phyloP scores from a whole-genome alignment of 2,888 invertebrate genomes.

The Plebejus argus region DNA sequence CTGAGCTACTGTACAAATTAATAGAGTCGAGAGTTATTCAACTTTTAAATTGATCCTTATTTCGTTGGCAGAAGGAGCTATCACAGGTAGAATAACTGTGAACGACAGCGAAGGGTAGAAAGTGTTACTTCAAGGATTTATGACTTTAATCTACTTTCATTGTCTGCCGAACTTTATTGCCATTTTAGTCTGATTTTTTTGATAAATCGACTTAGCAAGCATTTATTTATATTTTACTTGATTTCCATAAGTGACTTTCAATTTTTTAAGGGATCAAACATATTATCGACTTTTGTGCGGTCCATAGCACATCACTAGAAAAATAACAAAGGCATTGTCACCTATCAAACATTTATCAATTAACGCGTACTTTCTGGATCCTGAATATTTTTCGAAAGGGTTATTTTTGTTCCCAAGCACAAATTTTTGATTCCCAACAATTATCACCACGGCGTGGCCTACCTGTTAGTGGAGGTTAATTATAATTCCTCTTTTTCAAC shows the following conservation, averaged over 20 bases:
- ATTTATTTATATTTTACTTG: too few species aligned
- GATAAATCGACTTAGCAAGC: neutral
- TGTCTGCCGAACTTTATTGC: neutral
- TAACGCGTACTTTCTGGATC: too few species aligned
- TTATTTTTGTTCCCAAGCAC: neutral
- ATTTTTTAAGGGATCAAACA: too few species aligned
- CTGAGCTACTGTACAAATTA: slow-evolving; percentile 19
- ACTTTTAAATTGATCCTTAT: neutral
- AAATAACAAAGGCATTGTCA: too few species aligned
- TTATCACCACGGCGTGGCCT: neutral
- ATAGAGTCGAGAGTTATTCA: neutral
- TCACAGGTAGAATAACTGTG: neutral
- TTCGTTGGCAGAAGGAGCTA: neutral
- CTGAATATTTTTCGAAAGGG: too few species aligned
- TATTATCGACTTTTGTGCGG: too few species aligned
- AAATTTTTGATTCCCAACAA: neutral
- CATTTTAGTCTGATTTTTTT: neutral
- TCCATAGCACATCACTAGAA: too few species aligned
- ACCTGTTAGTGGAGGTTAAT: neutral
- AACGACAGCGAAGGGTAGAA: neutral
- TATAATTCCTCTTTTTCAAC: neutral
- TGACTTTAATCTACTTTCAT: neutral
- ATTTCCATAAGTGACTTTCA: too few species aligned
- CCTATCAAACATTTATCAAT: too few species aligned
- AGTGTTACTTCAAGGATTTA: slow-evolving; percentile 6